Base-by-base conservation (phyloP, 2,797 vertebrate species). In the Serranus cabrilla region DNA sequence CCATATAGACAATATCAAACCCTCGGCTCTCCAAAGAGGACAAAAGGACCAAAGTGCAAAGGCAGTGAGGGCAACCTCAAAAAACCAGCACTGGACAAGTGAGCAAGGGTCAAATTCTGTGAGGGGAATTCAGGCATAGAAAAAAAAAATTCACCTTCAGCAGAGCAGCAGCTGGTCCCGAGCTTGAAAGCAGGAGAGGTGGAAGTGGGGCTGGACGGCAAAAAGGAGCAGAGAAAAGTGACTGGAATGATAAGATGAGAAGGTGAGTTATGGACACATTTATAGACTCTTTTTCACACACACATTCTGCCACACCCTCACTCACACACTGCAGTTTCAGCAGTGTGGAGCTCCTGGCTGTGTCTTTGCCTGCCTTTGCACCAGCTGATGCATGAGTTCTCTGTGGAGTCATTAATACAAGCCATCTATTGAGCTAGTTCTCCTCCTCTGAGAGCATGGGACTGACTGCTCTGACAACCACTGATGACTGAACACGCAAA, bases 161-260 rank as follows among this genome's bases (percentile, higher is more conserved):
- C 80, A 78, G 76, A 73, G 81, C 82, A 84, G 80, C 90, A 90
- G 91, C 91, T 89, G 88, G 61, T 89, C 69, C 74, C 46, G 71
- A 71, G 82, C 81, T 66, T 57, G 73, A 71, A 64, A 78, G 56
- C 74, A 80, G 56, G 43, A 83, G 68, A 81, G 78, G 66, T n/a
- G 54, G 63, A 60, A 78, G 72, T 78, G 63, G 67, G 61, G 71
- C 83, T 68, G 80, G 74, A 76, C 76, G 80, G 67, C 74, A 67
- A 73, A 76, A 64, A 78, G 80, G 74, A 84, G 83, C 74, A 71
- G 61, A 85, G 84, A 89, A 91, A 91, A 93, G 93, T 92, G 91
- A 91, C 89, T 90, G 93, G 91, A 91, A 90, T 93, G 91, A 92
- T 88, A 95, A 94, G 91, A 94, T 93, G 93, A 94, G 86, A 92